These are phyloP conservation scores for Mustelus asterias DNA, from an alignment of 2,113 vertebrate genomes.

Conservation along the genomic window DNA sequence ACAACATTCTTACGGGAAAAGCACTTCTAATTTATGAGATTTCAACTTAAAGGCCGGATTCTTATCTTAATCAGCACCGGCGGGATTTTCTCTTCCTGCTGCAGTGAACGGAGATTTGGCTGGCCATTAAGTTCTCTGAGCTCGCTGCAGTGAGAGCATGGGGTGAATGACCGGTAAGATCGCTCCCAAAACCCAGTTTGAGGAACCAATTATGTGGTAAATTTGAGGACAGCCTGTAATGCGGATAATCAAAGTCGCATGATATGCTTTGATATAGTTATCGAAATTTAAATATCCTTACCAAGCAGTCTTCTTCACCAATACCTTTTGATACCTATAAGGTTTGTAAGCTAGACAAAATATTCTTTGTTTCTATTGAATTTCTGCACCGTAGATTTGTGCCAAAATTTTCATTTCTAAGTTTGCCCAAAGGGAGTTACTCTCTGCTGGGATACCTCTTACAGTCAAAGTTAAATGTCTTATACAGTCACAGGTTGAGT, in stretches of 20 bases:
- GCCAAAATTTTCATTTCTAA: neutral
- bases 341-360: neutral
- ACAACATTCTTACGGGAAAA: too few relatives aligned
- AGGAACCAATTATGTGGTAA: too few relatives aligned
- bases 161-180: too few relatives aligned
- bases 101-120: too few relatives aligned
- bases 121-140: too few relatives aligned
- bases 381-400: too few relatives aligned
- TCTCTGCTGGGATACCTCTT: neutral
- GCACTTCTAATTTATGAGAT: too few relatives aligned
- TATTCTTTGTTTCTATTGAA: neutral
- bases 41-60: too few relatives aligned
- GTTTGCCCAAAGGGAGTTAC: neutral
- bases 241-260: neutral
- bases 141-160: too few relatives aligned
- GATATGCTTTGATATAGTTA: neutral
- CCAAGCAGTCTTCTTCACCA: neutral
- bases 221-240: neutral
- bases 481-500: neutral
- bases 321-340: neutral
- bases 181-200: too few relatives aligned
- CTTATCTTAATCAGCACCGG: too few relatives aligned
- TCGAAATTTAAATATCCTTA: neutral
- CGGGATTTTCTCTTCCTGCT: too few relatives aligned
- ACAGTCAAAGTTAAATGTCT: neutral